Evolutionary conservation across 1,140 invertebrate species (phyloP).

Genomic region (Monomorium pharaonis): DNA sequence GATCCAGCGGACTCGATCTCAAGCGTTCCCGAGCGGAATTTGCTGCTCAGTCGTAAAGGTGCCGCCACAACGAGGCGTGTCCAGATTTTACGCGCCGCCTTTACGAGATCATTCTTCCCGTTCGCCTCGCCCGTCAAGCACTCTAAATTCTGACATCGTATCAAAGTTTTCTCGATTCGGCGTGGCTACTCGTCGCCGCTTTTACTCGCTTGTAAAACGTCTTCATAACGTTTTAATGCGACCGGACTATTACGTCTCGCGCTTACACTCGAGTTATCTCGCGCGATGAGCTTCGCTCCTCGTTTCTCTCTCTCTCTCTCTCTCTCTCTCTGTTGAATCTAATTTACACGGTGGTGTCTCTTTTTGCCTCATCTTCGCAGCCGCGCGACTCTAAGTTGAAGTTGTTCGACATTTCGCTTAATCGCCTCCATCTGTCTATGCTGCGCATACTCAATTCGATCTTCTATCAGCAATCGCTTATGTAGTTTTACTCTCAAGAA

Average conservation of each 20-base stretch:
- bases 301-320: neutral
- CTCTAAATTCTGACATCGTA: constrained; percentile 6
- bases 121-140: neutral
- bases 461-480: constrained; percentile 10
- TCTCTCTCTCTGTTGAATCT: constrained; percentile 19
- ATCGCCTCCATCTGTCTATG: constrained; percentile 28
- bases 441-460: constrained; percentile 9
- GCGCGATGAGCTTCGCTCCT: constrained; percentile 18
- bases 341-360: constrained; percentile 40
- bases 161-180: neutral
- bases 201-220: constrained; percentile 11
- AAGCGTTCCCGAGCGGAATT: constrained; percentile 10
- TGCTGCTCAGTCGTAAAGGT: constrained; percentile 31
- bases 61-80: constrained; percentile 26
- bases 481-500: neutral
- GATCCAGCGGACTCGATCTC: constrained; percentile 50
- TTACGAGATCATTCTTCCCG: constrained; percentile 6
- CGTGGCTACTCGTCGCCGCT: neutral
- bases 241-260: constrained; percentile 36
- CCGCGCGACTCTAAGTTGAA: neutral
- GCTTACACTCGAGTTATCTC: constrained; percentile 11
- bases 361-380: constrained; percentile 26
- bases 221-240: constrained; percentile 45
- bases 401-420: constrained; percentile 34
- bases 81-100: neutral